These are phyloP conservation scores for Microcebus murinus DNA, from an alignment of 2,113 vertebrate species.

Conservation along the genomic window DNA sequence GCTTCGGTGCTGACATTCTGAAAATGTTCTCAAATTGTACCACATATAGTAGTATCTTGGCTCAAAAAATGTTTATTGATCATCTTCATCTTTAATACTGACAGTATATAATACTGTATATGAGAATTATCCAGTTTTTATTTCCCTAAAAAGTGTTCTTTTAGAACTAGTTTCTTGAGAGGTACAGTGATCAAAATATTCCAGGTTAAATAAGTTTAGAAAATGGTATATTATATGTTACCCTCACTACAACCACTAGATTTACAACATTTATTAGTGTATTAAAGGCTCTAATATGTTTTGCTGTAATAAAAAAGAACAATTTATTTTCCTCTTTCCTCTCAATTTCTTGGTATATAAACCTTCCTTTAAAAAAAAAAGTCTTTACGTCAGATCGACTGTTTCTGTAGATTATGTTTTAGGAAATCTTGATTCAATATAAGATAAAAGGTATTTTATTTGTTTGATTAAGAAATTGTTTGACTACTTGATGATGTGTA, in stretches of 20 bases:
- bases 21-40: not conserved
- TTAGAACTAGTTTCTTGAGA: not conserved
- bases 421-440: not conserved
- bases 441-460: not conserved
- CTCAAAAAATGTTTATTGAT: not conserved
- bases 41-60: not conserved
- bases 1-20: not conserved
- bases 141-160: not conserved
- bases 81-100: not conserved
- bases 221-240: not conserved
- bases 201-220: not conserved
- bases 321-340: not conserved
- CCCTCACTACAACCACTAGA: not conserved
- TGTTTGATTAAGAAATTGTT: constrained; percentile 29
- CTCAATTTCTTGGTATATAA: not conserved
- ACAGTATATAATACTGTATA: not conserved
- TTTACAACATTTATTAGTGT: not conserved
- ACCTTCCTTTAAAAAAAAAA: not conserved
- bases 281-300: not conserved
- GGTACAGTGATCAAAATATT: not conserved
- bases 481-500: not conserved
- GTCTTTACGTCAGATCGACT: not conserved
- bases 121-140: not conserved
- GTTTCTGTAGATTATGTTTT: not conserved
- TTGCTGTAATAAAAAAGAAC: not conserved